A percentile compares a stretch with the other conserved stretches of the same genome.
These are phyloP conservation scores for Prolemur simus DNA, from an alignment of 2,113 vertebrate species.

Conservation along the genomic window DNA sequence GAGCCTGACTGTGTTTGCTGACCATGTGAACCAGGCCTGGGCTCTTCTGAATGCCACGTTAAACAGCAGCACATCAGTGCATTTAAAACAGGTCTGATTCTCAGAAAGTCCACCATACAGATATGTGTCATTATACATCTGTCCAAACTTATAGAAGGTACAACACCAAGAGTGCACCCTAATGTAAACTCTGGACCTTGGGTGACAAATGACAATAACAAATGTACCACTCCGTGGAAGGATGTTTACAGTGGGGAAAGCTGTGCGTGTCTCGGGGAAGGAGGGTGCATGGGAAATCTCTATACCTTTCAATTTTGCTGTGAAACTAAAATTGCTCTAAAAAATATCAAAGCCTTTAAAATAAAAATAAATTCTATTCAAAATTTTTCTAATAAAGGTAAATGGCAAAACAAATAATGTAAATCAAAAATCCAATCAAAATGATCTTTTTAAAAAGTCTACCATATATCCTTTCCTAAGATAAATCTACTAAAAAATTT, in stretches of 20 bases:
- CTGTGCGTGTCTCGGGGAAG: fast-evolving
- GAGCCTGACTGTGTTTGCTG: background rate
- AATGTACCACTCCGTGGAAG: background rate
- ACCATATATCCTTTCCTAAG: background rate
- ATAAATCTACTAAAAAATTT: background rate
- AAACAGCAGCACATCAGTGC: background rate
- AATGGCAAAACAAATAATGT: background rate
- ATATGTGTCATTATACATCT: background rate
- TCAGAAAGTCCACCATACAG: background rate
- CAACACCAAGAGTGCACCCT: background rate
- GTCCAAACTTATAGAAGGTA: background rate
- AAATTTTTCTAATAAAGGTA: background rate
- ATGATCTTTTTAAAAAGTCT: background rate
- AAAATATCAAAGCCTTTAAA: background rate
- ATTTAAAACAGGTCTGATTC: background rate
- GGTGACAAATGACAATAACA: background rate
- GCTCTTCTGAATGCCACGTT: background rate
- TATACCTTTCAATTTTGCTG: background rate
- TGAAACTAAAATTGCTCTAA: background rate
- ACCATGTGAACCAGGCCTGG: background rate
- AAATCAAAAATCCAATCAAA: background rate
- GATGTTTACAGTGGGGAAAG: no score
- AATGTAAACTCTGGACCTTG: background rate
- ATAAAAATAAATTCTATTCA: background rate
- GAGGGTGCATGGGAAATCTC: background rate